Evolutionary conservation across 2,797 vertebrate genomes (phyloP).

Genomic region (Oryzias sinensis): DNA sequence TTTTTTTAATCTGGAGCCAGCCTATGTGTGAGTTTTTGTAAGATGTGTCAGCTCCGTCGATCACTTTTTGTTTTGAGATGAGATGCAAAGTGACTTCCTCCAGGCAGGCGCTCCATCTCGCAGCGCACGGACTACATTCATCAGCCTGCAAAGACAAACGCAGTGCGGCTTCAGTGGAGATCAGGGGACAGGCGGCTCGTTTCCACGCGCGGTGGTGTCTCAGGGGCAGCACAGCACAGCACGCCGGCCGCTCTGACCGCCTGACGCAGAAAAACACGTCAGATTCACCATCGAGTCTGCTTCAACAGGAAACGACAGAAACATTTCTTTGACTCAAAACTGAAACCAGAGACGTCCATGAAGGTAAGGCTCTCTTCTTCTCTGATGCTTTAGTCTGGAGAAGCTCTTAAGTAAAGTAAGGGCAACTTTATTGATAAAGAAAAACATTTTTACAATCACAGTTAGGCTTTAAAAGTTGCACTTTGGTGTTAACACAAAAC

Average conservation of each 20-base stretch:
- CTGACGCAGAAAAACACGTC: conserved; percentile 8
- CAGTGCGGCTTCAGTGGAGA: background rate
- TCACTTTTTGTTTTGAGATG: conserved; percentile 23
- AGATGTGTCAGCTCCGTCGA: conserved; percentile 56
- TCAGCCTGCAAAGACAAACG: too few species aligned
- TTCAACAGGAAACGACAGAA: conserved; percentile 58
- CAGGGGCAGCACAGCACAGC: background rate
- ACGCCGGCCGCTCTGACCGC: background rate
- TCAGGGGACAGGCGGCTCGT: background rate
- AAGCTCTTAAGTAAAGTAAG: background rate
- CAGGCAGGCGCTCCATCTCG: background rate
- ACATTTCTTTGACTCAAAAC: conserved; percentile 23
- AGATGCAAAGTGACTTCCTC: conserved; percentile 63
- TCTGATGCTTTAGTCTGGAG: background rate
- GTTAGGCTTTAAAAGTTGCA: too few species aligned
- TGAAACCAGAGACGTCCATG: conserved; percentile 42
- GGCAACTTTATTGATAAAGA: too few species aligned
- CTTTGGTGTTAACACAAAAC: too few species aligned
- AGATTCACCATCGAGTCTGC: conserved; percentile 1
- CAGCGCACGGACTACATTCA: too few species aligned
- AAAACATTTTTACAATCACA: too few species aligned
- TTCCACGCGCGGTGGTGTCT: too few species aligned
- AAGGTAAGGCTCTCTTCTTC: conserved; percentile 42
- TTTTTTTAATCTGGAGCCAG: too few species aligned
- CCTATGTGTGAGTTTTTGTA: conserved; percentile 24